Evolutionary conservation across 2,888 invertebrate species (phyloP), one percentile per base, ranked within the genome.

Genomic region (Stenolophus ochropezus): DNA sequence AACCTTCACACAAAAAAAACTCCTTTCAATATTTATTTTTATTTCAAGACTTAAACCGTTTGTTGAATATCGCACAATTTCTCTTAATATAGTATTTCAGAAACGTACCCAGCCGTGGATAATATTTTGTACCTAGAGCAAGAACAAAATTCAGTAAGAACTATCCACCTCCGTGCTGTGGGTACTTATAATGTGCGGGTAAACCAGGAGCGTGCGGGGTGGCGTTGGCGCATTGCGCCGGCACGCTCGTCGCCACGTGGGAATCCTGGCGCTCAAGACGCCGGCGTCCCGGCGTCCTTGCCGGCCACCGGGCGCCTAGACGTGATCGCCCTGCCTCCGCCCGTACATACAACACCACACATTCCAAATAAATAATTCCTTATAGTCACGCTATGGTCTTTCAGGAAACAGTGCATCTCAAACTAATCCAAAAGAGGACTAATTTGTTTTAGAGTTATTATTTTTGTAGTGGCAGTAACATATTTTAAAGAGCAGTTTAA

Each of bases 361-460:
- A 84, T 83, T 83, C 83, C 81, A 84, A 83, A 83, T 84, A 84
- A 84, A 84, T 83, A 84, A 84, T 84, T 83, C 82, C 82, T 77
- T 75, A 77, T 58, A 80, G 83, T 84, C 84, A 84, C 84, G 84
- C 84, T 79, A 83, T 56, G 21, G n/a, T 58, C 23, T 65, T 78
- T 78, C 47, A 25, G 61, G 6, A 11, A 23, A 1, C 78, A 78
- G 78, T 51, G 49, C 14, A 21, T 4, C 16, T 25, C 11, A 77
- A 58, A 61, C 61, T 21, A 42, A 42, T 42, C n/a, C n/a, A n/a
- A n/a, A n/a, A n/a, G n/a, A n/a, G n/a, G n/a, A n/a, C n/a, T n/a
- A n/a, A n/a, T n/a, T n/a, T n/a, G n/a, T n/a, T n/a, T n/a, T n/a
- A n/a, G n/a, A n/a, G n/a, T n/a, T n/a, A n/a, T n/a, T n/a, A n/a